Evolutionary conservation across 2,113 vertebrate genomes (phyloP), one percentile per base, ranked within the genome.

Genomic region (Budorcas taxicolor): DNA sequence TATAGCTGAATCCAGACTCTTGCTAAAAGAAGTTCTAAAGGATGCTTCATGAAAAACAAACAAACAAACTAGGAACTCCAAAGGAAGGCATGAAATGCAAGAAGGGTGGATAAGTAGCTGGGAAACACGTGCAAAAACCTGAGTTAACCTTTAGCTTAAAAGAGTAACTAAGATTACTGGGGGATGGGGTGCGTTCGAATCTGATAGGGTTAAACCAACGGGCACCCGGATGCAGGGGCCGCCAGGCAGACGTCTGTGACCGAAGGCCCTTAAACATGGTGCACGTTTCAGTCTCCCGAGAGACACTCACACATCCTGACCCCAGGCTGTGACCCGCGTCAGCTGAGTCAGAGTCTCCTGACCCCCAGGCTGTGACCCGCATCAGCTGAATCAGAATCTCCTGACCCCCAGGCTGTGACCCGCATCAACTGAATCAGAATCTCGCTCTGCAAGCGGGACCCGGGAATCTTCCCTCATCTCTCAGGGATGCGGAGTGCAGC

Each of bases 1-100:
- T 78, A 78, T n/a, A 95, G 19, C 50, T 58, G 52, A 74, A 64
- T 45, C 16, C 67, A 91, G 47, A 74, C 40, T 95, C 58, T 84
- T 58, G 33, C 71, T 81, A 9, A 94, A 92, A 33, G 12, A 62
- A 86, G 21, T 95, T 83, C 5, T 80, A 76, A 90, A 83, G 40
- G 80, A 90, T 76, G 12, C 31, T 74, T 36, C 23, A 4, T 31
- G n/a, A 13, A 14, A 88, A 60, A 86, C 33, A 31, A 17, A 21
- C 14, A 29, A 3, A 60, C 2, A 27, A 31, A 1, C 13, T 13
- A 47, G 6, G 3, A 40, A n/a, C 36, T 47, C 19, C 31, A 92
- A 50, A 92, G 31, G 45, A 80, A 95, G 88, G 33, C 16, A 3
- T 43, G 13, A 92, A 67, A 55, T 25, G 33, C 33, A 83, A n/a